Evolutionary conservation across 2,797 vertebrate species (phyloP), one percentile per base, ranked within the genome.

Genomic region (Amblyopsis hoosieri): DNA sequence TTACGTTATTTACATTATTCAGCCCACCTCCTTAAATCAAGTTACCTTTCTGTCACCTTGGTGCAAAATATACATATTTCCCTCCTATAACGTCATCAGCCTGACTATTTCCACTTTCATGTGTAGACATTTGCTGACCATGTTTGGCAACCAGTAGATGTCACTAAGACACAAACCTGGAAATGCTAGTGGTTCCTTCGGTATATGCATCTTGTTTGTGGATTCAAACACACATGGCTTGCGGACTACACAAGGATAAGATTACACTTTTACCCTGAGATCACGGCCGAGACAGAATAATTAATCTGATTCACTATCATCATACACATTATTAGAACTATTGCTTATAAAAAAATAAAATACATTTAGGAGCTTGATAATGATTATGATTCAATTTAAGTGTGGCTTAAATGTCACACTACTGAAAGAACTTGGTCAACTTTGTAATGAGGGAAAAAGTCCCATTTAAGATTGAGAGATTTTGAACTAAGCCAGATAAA

Each of bases 1-100:
- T 60, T 45, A 61, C 62, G 67, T 69, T 1, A 72, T 64, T 72
- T 87, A 90, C 87, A 90, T 88, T 89, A 84, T 81, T 79, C 45
- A 57, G 46, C 60, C 12, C 10, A 64, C 53, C 62, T 76, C n/a
- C 46, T 57, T 15, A 56, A 4, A 76, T 54, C 12, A 62, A 56
- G 54, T 19, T 71, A 19, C 62, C 12, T 19, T 71, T 7, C 6
- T 46, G 53, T 65, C 52, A 9, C 7, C 66, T 59, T 45, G 19
- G 62, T 57, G 60, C 57, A 57, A 19, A 55, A 45, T 51, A 10
- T 55, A 13, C 45, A 12, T 51, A 0, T 47, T 52, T 59, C 67
- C 54, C 64, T 65, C 66, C 55, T 1, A 49, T 63, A 55, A 45
- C 8, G 15, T 49, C 9, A 47, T 29, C 15, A 74, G 51, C 11